Percentiles rank a stretch among this genome's conserved stretches.
Conservation (phyloP, 2,888 invertebrate species). For the Vannuccia rotundouncinata region DNA sequence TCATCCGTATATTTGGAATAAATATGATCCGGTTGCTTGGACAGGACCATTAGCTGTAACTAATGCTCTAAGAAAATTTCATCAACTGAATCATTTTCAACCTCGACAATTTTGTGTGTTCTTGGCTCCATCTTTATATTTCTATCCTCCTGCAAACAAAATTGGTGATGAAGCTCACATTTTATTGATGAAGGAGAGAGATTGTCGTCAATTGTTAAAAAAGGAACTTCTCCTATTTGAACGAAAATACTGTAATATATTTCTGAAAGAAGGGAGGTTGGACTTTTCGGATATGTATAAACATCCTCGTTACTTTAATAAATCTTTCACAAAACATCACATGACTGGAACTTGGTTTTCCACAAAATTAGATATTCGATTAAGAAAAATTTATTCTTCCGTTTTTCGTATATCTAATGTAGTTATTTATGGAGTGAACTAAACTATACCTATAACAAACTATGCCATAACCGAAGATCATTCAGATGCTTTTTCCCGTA, state of each 20-base stretch:
- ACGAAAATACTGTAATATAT: too few relatives aligned
- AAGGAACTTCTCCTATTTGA: too few relatives aligned
- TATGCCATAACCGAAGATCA: too few relatives aligned
- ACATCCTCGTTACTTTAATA: neutral
- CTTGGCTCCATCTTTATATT: neutral
- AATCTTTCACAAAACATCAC: neutral
- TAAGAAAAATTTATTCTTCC: too few relatives aligned
- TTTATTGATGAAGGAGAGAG: too few relatives aligned
- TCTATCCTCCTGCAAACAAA: neutral
- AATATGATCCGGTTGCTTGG: neutral
- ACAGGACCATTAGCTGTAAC: neutral
- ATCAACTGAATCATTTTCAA: neutral
- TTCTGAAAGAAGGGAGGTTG: too few relatives aligned
- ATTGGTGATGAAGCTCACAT: too few relatives aligned
- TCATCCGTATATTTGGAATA: too few relatives aligned
- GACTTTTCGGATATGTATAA: neutral
- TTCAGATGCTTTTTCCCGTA: too few relatives aligned
- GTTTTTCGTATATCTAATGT: neutral
- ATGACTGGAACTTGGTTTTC: slow-evolving; percentile 1
- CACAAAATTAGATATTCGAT: too few relatives aligned
- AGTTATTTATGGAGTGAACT: neutral
- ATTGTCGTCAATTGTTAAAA: too few relatives aligned
- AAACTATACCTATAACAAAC: too few relatives aligned
- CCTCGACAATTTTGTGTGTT: neutral
- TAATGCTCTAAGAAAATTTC: neutral